Evolutionary conservation across 1,140 invertebrate genomes (phyloP).

Genomic region (Solenopsis invicta): DNA sequence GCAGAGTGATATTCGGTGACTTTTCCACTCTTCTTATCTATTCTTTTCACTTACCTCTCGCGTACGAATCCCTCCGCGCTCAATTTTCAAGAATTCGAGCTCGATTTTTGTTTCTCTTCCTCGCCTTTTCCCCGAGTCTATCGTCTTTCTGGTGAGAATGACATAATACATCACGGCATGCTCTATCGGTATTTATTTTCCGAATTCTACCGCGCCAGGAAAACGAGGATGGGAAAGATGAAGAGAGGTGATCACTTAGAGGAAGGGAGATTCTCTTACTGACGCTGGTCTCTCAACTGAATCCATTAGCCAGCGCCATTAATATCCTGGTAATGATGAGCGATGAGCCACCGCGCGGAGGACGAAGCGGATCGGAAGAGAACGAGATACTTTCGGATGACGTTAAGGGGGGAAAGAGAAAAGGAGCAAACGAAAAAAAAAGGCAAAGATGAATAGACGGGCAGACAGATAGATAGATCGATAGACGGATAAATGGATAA

Average conservation of each 20-base stretch:
- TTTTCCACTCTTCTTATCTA: neutral
- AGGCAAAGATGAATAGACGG: slow-evolving; percentile 35
- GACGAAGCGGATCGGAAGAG: slow-evolving; percentile 62
- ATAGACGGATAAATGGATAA: slow-evolving; percentile 42
- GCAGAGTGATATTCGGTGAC: slow-evolving; percentile 22
- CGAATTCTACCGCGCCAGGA: slow-evolving; percentile 53
- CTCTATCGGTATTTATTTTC: slow-evolving; percentile 68
- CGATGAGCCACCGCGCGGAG: slow-evolving; percentile 75
- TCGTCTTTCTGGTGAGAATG: neutral
- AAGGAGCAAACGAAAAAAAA: slow-evolving; percentile 14
- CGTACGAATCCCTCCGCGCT: slow-evolving; percentile 19
- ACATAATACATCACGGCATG: slow-evolving; percentile 64
- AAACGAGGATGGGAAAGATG: slow-evolving; percentile 27
- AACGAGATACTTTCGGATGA: slow-evolving; percentile 25
- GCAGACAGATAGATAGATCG: slow-evolving; percentile 45
- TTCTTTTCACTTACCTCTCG: slow-evolving; percentile 6
- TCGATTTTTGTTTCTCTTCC: neutral
- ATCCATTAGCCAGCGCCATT: slow-evolving; percentile 83
- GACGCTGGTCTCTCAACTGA: slow-evolving; percentile 74
- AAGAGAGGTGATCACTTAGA: slow-evolving; percentile 39
- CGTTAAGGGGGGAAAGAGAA: slow-evolving; percentile 18
- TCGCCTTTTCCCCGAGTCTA: neutral
- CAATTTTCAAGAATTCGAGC: slow-evolving; percentile 9
- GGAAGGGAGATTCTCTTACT: slow-evolving; percentile 69
- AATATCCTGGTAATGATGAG: slow-evolving; percentile 83